phyloP scores from a whole-genome alignment of 2,797 vertebrate genomes.

The Loriculus beryllinus region DNA sequence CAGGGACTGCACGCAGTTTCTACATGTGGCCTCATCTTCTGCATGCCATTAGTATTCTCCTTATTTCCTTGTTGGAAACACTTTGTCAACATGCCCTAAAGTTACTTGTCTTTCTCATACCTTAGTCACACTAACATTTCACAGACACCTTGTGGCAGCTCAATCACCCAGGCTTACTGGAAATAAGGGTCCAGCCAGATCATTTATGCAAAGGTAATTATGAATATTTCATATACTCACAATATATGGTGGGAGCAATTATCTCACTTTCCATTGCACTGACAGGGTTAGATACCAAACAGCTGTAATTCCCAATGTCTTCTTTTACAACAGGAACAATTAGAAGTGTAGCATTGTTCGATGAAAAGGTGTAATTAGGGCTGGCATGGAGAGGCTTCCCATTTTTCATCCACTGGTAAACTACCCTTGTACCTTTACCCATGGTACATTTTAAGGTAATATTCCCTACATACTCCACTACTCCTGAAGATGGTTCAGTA shows the following conservation, averaged over 20 bases:
- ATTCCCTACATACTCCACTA: conserved; percentile 87
- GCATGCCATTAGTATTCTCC: background rate
- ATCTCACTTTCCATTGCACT: conserved; percentile 78
- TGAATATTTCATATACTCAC: conserved; percentile 83
- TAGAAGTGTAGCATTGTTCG: conserved; percentile 77
- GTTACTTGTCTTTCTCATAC: background rate
- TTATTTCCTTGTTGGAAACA: background rate
- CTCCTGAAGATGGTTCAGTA: conserved; percentile 78
- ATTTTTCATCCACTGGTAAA: conserved; percentile 88
- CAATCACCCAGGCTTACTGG: background rate
- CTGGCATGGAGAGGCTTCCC: conserved; percentile 62
- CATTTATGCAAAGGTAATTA: background rate
- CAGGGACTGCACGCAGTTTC: background rate
- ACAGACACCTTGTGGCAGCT: background rate
- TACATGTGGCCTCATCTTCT: background rate
- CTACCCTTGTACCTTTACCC: conserved; percentile 81
- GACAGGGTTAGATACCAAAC: conserved; percentile 84
- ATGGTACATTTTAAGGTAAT: conserved; percentile 87
- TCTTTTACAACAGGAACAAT: conserved; percentile 89
- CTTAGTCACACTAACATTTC: background rate
- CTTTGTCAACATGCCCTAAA: background rate
- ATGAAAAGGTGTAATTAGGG: conserved; percentile 79
- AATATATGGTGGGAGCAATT: conserved; percentile 86
- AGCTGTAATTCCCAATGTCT: conserved; percentile 88
- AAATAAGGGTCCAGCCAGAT: background rate